Base-by-base conservation (phyloP, 1,140 invertebrate species). In the Hyposmocoma kahamanoa region DNA sequence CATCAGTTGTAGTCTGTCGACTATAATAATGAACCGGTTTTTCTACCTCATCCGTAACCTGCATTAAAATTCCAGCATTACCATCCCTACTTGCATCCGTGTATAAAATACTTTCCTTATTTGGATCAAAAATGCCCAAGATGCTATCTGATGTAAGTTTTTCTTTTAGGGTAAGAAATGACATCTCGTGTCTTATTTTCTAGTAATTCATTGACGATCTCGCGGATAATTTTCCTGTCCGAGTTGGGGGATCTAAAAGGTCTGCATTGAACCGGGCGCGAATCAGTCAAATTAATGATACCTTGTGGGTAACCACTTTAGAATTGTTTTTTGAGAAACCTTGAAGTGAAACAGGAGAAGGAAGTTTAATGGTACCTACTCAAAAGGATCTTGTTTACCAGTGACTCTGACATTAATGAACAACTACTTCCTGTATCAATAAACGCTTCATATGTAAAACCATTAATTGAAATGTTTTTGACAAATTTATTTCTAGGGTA, bases 201-300 rank as follows among this genome's bases (percentile, higher is more conserved):
- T n/a, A 46, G 24, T 5, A 46, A 20, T 18, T 46, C 43, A 20
- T 32, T 36, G 3, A 46, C 43, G 17, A 46, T 46, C 1, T 46
- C 43, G 3, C 43, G 28, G 13, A 46, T 46, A n/a, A 46, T 34
- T 21, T 46, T 32, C 28, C 43, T 19, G 22, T 46, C 43, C 5
- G 30, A 5, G 11, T 10, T 9, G 6, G 43, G 34, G 1, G 43
- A 11, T 46, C 43, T 20, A 34, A 32, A 46, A 10, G 43, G 43
- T 34, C 43, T 46, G 19, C 17, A 46, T 22, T 46, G 43, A 21
- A 46, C 17, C 1, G 43, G 43, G 20, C 22, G 26, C 1, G 43
- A 11, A 15, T 13, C 15, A n/a, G 26, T 46, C 3, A 46, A 18
- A 19, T 34, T 26, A n/a, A 46, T 46, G 13, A 9, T 36, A 41